Evolutionary conservation across 1,140 invertebrate genomes (phyloP), one percentile per base, ranked within the genome.

Genomic region (Bombus pyrosoma): DNA sequence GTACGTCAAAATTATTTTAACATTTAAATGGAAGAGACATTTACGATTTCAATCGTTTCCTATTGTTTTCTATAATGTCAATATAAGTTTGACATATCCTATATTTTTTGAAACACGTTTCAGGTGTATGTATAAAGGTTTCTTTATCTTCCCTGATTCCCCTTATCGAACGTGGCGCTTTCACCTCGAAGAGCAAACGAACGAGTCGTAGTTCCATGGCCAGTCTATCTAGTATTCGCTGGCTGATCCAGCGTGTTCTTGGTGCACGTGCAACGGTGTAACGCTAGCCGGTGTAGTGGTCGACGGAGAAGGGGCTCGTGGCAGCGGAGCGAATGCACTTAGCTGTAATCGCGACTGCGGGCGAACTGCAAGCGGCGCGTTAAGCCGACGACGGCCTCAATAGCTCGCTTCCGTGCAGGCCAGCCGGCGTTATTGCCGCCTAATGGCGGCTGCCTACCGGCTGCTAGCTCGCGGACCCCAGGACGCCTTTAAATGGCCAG

Each of bases 301-400:
- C 10, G n/a, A 18, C n/a, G 73, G 32, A 25, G 64, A 59, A 39
- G 64, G 76, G 47, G 64, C 64, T 66, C 47, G 39, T 66, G 59
- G 75, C 71, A 86, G 77, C 81, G 75, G 80, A 90, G 89, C 83
- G 85, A 91, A 91, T 91, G 87, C 87, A 91, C 87, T 91, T 91
- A 89, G 82, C 68, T 75, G 90, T 91, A 91, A 91, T 91, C 90
- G 89, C 68, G 87, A 69, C 89, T 90, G 83, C 86, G 66, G 75
- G 86, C 89, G 82, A 75, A 76, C 79, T 90, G 83, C 84, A 83
- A 88, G 87, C 88, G 85, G 79, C 81, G 81, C 77, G 78, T 82
- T 87, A 91, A 91, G 89, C 90, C 90, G 86, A 87, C 89, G 89
- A 91, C 90, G 90, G 87, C 89, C 90, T 91, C 87, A 90, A 91